These are phyloP conservation scores for Agonopterix subpropinquella DNA, from an alignment of 2,888 invertebrate species.

Conservation along the genomic window DNA sequence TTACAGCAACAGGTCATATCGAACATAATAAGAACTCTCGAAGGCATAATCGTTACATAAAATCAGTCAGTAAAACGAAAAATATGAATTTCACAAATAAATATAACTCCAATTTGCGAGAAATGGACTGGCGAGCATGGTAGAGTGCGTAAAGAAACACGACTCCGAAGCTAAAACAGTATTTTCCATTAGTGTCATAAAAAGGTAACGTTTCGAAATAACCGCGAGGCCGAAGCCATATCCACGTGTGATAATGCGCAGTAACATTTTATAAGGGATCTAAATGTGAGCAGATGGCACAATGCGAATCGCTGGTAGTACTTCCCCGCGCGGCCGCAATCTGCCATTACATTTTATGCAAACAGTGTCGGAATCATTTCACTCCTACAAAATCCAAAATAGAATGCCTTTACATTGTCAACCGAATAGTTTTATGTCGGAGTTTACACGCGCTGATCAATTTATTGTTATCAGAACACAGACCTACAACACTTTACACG, in stretches of 20 bases:
- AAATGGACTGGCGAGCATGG: not conserved
- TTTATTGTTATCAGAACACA: not conserved
- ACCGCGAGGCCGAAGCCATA: slow-evolving; percentile 53
- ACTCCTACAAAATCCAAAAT: slow-evolving; percentile 45
- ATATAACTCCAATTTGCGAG: slow-evolving; percentile 5
- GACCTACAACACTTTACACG: no score
- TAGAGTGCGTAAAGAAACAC: slow-evolving; percentile 11
- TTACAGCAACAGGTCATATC: no score
- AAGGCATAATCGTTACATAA: not conserved
- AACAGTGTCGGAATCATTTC: slow-evolving; percentile 59
- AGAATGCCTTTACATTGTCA: slow-evolving; percentile 15
- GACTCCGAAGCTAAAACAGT: slow-evolving; percentile 47
- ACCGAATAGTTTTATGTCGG: slow-evolving; percentile 15
- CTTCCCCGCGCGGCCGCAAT: slow-evolving; percentile 61
- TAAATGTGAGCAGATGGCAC: slow-evolving; percentile 71
- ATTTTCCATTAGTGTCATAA: slow-evolving; percentile 70
- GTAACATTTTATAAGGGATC: slow-evolving; percentile 74
- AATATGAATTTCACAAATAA: slow-evolving; percentile 5
- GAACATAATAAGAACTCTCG: no score
- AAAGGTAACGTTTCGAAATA: slow-evolving; percentile 65
- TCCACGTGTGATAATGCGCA: slow-evolving; percentile 71
- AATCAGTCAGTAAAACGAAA: not conserved
- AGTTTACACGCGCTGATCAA: not conserved
- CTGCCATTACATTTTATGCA: slow-evolving; percentile 71
- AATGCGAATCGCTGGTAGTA: slow-evolving; percentile 61